A percentile compares a stretch with the other conserved stretches of the same genome.
phyloP scores from a whole-genome alignment of 2,888 invertebrate genomes.

The Leptinotarsa haldemani region DNA sequence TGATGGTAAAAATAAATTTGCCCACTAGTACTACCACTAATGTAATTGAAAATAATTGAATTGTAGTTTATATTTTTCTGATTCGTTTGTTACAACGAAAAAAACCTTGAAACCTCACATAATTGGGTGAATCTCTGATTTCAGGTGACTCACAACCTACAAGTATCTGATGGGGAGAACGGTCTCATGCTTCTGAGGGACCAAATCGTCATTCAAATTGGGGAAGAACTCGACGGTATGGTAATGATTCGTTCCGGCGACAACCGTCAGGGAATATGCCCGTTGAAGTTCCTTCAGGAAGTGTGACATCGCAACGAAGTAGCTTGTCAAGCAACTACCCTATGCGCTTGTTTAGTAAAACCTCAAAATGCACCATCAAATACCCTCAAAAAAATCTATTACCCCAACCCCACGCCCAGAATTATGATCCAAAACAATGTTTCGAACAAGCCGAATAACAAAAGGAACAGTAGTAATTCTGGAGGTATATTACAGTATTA shows the following conservation, averaged over 20 bases:
- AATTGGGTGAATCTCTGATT: background rate
- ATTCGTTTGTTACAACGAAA: no score
- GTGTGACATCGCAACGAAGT: constrained; percentile 79
- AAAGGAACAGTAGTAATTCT: constrained; percentile 52
- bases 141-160: constrained; percentile 78
- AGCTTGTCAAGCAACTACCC: constrained; percentile 49
- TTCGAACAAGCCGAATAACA: constrained; percentile 54
- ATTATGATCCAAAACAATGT: constrained; percentile 49
- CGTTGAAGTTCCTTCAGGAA: constrained; percentile 93
- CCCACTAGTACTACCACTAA: no score
- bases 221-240: constrained; percentile 93
- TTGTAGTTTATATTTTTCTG: no score
- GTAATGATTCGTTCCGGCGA: constrained; percentile 93
- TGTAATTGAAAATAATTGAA: no score
- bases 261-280: constrained; percentile 93
- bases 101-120: no score
- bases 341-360: constrained; percentile 45
- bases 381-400: constrained; percentile 61
- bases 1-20: no score
- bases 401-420: constrained; percentile 55
- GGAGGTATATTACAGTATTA: constrained; percentile 58
- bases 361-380: constrained; percentile 46
- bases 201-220: constrained; percentile 93
- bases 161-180: constrained; percentile 88
- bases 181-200: constrained; percentile 86